Conservation (phyloP, 1,140 invertebrate genomes). For the Pissodes strobi region DNA sequence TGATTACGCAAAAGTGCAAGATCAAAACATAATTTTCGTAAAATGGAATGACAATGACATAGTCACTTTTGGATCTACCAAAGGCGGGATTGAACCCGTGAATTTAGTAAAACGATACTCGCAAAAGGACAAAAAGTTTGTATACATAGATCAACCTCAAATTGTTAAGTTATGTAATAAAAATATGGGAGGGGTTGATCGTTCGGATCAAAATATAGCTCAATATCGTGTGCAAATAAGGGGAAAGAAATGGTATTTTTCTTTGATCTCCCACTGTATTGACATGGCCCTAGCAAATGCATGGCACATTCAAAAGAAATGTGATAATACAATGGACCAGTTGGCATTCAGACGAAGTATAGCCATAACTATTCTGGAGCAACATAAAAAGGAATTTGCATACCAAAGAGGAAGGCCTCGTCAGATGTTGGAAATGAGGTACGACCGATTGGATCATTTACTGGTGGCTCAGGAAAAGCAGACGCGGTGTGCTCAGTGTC, state of each 20-base stretch:
- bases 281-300: constrained; percentile 45
- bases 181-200: too few species aligned
- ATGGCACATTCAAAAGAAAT: constrained; percentile 43
- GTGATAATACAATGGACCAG: too few species aligned
- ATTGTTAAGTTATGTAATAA: constrained; percentile 43
- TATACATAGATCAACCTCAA: constrained; percentile 42
- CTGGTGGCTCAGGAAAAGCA: too few species aligned
- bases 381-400: constrained; percentile 33
- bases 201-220: too few species aligned
- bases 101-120: constrained; percentile 38
- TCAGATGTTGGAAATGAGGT: too few species aligned
- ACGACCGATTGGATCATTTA: too few species aligned
- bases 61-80: constrained; percentile 35
- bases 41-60: constrained; percentile 44
- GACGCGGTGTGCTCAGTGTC: too few species aligned
- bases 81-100: constrained; percentile 23
- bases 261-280: too few species aligned
- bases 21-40: constrained; percentile 21
- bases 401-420: too few species aligned
- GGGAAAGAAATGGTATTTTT: too few species aligned
- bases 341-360: constrained; percentile 41
- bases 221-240: constrained; percentile 46
- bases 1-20: constrained; percentile 23
- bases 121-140: constrained; percentile 38
- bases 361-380: constrained; percentile 2